phyloP scores from a whole-genome alignment of 2,888 invertebrate genomes.

The Prosapia bicincta region DNA sequence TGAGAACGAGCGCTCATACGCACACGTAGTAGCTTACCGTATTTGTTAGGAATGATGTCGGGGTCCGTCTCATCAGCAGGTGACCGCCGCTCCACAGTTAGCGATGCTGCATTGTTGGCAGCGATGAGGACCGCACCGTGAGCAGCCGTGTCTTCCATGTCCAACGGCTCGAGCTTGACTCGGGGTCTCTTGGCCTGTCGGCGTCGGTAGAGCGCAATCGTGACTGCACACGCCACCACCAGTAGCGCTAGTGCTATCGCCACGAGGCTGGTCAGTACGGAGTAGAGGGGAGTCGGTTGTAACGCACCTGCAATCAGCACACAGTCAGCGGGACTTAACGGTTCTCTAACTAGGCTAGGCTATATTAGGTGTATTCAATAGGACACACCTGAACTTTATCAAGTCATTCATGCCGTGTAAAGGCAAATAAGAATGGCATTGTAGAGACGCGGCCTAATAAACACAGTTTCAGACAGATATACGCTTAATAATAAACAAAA shows the following conservation, averaged over 20 bases:
- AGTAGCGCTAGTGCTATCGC: constrained; percentile 73
- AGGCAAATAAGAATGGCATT: no score
- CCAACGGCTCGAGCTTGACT: constrained; percentile 48
- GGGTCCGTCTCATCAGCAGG: constrained; percentile 70
- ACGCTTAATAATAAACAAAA: no score
- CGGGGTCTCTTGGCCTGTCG: constrained; percentile 38
- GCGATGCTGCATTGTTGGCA: constrained; percentile 48
- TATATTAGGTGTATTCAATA: no score
- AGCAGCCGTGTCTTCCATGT: constrained; percentile 45
- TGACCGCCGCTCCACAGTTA: constrained; percentile 37
- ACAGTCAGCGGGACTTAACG: no score
- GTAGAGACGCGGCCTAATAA: no score
- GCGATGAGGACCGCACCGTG: constrained; percentile 42
- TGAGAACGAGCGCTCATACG: no score
- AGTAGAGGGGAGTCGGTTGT: constrained; percentile 56
- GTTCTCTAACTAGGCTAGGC: no score
- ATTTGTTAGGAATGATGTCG: constrained; percentile 84
- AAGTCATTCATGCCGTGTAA: no score
- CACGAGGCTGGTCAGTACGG: constrained; percentile 70
- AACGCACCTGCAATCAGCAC: constrained; percentile 42
- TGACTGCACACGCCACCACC: constrained; percentile 70
- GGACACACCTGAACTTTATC: no score
- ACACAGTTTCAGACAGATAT: no score
- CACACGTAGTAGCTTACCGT: constrained; percentile 64
- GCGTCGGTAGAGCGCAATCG: constrained; percentile 65